phyloP scores from a whole-genome alignment of 2,797 vertebrate species.

The Danio kyathit region DNA sequence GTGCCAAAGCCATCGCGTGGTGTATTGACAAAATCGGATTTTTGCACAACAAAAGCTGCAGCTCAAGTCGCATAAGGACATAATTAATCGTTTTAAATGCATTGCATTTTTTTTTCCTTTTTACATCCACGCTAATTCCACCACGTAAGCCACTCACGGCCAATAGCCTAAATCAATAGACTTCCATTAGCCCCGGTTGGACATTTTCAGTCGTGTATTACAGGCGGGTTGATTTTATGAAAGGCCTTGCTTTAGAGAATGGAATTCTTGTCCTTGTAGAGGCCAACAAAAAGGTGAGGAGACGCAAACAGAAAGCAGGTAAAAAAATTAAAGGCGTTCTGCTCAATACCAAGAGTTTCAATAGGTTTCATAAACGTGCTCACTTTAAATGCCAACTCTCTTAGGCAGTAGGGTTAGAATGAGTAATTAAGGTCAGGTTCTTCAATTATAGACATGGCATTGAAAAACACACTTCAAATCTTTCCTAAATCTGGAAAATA shows the following conservation, averaged over 20 bases:
- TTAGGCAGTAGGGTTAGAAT: constrained; percentile 51
- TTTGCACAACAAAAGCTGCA: constrained; percentile 61
- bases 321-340: constrained; percentile 28
- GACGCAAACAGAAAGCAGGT: constrained; percentile 6
- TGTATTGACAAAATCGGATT: constrained; percentile 73
- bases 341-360: constrained; percentile 53
- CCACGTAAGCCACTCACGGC: constrained; percentile 49
- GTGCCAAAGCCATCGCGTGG: constrained; percentile 66
- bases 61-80: constrained; percentile 60
- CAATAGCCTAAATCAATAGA: constrained; percentile 62
- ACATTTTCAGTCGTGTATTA: constrained; percentile 24
- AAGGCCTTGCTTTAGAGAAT: constrained; percentile 31
- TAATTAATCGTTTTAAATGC: constrained; percentile 73
- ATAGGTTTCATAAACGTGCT: constrained; percentile 63
- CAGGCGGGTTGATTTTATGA: constrained; percentile 35
- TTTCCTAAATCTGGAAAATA: constrained; percentile 13
- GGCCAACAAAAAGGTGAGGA: neutral
- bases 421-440: constrained; percentile 53
- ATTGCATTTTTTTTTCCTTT: constrained; percentile 53
- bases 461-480: constrained; percentile 27
- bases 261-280: constrained; percentile 9
- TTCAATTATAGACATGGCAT: constrained; percentile 42
- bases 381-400: constrained; percentile 73
- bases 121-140: constrained; percentile 58
- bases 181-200: constrained; percentile 44